Conservation (phyloP, 2,797 vertebrate genomes). For the Eulemur albifrons region DNA sequence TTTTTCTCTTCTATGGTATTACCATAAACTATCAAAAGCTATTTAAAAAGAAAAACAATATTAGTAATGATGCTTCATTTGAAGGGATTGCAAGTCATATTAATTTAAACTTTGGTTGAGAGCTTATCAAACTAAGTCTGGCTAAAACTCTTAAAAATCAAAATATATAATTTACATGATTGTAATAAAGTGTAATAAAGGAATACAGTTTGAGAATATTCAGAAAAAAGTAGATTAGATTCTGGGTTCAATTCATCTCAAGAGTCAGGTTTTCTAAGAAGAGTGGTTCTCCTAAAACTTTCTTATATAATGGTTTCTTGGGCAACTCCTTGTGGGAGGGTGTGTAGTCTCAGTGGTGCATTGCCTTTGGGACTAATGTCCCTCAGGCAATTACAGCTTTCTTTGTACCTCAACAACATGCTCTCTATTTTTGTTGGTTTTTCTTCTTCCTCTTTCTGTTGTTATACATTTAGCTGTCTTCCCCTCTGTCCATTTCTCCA, state of each 20-base stretch:
- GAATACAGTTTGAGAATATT: constrained; percentile 5
- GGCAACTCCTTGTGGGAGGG: not conserved
- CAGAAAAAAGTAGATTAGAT: constrained; percentile 23
- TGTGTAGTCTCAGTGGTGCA: not conserved
- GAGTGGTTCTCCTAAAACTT: constrained; percentile 30
- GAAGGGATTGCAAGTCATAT: constrained; percentile 8
- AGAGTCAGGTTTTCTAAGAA: constrained; percentile 23
- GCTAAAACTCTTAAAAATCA: constrained; percentile 40
- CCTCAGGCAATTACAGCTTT: not conserved
- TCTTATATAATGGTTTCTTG: constrained; percentile 26
- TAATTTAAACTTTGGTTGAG: constrained; percentile 46
- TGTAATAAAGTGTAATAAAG: constrained; percentile 42
- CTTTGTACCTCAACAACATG: not conserved
- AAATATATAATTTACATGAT: constrained; percentile 19
- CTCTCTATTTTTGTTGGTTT: not conserved
- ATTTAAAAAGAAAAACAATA: not conserved
- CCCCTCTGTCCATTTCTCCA: not conserved
- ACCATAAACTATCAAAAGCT: not conserved
- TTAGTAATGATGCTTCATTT: not conserved
- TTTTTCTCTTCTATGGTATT: not conserved
- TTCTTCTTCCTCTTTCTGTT: not conserved
- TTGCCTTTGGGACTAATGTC: not conserved
- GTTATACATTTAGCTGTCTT: not conserved
- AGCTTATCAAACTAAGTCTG: constrained; percentile 21
- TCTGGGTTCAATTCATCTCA: constrained; percentile 22